Conservation (phyloP, 1,140 invertebrate species). For the Drosophila nebulosa region DNA sequence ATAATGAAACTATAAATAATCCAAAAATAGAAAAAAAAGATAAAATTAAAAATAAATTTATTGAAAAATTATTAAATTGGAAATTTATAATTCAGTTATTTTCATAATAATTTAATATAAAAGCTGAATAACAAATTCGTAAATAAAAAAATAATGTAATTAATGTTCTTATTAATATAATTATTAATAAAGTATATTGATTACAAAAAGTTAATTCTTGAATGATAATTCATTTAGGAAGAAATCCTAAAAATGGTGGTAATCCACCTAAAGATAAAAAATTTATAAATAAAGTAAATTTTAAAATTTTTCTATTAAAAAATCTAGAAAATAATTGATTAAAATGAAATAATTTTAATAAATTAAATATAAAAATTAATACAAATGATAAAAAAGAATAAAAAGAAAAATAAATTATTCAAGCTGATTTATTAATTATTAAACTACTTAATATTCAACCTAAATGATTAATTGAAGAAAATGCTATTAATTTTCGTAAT, state of each 20-base stretch:
- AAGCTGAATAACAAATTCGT: slow-evolving; percentile 75
- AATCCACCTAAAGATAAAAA: slow-evolving; percentile 82
- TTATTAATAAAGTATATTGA: slow-evolving; percentile 71
- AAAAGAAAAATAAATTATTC: too few species aligned
- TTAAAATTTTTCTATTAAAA: too few species aligned
- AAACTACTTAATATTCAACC: slow-evolving; percentile 81
- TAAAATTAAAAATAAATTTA: slow-evolving; percentile 70
- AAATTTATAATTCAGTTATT: slow-evolving; percentile 62
- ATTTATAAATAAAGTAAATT: too few species aligned
- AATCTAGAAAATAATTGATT: too few species aligned
- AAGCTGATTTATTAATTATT: slow-evolving; percentile 78
- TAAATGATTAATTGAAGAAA: slow-evolving; percentile 83
- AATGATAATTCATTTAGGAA: slow-evolving; percentile 83
- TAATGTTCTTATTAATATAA: slow-evolving; percentile 81
- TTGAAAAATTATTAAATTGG: slow-evolving; percentile 31
- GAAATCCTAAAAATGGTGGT: slow-evolving; percentile 83
- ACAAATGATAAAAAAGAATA: slow-evolving; percentile 81
- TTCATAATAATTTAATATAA: too few species aligned
- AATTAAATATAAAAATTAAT: too few species aligned
- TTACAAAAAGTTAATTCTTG: slow-evolving; percentile 81
- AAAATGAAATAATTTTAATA: too few species aligned
- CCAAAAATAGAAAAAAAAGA: slow-evolving; percentile 73
- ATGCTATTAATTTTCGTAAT: too few species aligned
- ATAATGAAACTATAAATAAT: too few species aligned
- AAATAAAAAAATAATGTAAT: slow-evolving; percentile 82